Base-by-base conservation (phyloP, 2,113 vertebrate genomes). In the Penelope pileata region DNA sequence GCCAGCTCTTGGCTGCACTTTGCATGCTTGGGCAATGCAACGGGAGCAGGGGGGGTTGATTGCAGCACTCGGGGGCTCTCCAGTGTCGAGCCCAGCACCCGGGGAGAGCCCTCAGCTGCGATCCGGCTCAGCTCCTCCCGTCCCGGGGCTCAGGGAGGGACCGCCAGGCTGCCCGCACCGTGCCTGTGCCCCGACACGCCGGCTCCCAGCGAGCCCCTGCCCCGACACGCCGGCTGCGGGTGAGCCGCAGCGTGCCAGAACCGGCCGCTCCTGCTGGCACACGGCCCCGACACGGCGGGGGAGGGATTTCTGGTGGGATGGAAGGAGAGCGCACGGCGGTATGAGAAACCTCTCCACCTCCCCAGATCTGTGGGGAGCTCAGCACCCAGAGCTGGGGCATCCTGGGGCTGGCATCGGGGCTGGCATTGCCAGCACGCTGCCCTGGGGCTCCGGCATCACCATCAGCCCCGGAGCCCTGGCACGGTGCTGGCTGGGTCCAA, bases 231-330 rank as follows among this genome's bases (percentile, higher is more conserved):
- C 10, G 78, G 85, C 85, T 90, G 48, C 70, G 66, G 90, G 88
- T 85, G 79, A 91, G 92, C 92, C 92, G 50, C 12, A 0, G 95
- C 96, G 24, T 94, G 96, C 93, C 95, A 94, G 88, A 38, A 93
- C 92, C 88, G 93, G 96, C 90, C 92, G 50, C 58, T 22, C 70
- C 84, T 0, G 42, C 82, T 93, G 92, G 93, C 85, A 66, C 79
- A 70, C 79, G 80, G 95, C 95, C 93, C 92, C 36, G 82, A 24
- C 82, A n/a, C 93, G 96, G 92, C 93, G 93, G 88, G 75, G 73
- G 79, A 93, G 92, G 68, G 69, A 76, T 90, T 96, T 93, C 87
- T 90, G 90, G 72, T 54, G 58, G 8, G 6, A 88, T 84, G 93
- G 94, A 94, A 92, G 81, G 40, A 82, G 87, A 94, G 24, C 81